Base-by-base conservation (phyloP, 1,140 invertebrate species). In the Globodera rostochiensis region DNA sequence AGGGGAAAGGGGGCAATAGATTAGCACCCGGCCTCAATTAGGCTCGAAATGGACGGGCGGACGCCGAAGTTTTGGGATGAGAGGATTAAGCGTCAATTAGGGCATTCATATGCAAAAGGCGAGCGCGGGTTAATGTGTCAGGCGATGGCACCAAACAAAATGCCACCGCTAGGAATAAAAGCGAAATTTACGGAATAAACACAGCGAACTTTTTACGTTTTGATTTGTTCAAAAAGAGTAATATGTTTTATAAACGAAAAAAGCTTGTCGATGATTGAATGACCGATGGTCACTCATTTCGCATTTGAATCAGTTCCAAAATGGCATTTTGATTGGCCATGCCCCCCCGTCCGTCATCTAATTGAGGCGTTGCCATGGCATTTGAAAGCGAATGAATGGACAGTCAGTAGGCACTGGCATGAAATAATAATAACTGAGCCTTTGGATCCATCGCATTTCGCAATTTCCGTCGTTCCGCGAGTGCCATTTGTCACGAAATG, bases 21-120 rank as follows among this genome's bases (percentile, higher is more conserved):
- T 71, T 71, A 71, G 36, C 69, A 71, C 69, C n/a, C 69, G 25
- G 8, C 69, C 69, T 71, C 69, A 71, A 71, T 71, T 71, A 71
- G 69, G 67, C 11, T 19, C 69, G 69, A 71, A 71, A 71, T 45
- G 69, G 69, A 71, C 46, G n/a, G 69, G 5, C 46, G 36, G 15
- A 11, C 5, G 57, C 5, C 57, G 57, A 64, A 64, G 13, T 64
- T 64, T 13, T 64, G 19, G 57, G 57, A 64, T 13, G 50, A 4
- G 50, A 53, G 57, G 57, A 64, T 64, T 64, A 64, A 5, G 19
- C 57, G 57, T 64, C 57, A 64, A 64, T 64, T 64, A 64, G 57
- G 57, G 57, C 57, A 64, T 15, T 15, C 57, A 64, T 64, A 19
- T 15, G 5, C 15, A 15, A 64, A 64, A 3, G 57, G 57, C 57